Evolutionary conservation across 2,113 vertebrate genomes (phyloP).

Genomic region (Varanus komodoensis): DNA sequence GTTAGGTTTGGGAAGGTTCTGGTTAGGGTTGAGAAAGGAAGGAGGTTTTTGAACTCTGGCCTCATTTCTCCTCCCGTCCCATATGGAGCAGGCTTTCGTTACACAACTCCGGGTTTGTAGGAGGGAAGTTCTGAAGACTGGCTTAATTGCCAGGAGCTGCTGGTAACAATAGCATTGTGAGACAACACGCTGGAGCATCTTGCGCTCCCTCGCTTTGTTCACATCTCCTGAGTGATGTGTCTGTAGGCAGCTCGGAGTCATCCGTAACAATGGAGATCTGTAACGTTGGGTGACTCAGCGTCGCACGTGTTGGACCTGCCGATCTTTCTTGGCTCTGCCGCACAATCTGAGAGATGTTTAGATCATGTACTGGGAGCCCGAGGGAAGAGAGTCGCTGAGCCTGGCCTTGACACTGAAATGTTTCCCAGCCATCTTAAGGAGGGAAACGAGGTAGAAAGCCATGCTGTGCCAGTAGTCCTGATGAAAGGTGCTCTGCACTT

Average conservation of each 20-base stretch:
- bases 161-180: conserved; percentile 73
- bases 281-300: conserved; percentile 71
- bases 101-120: conserved; percentile 68
- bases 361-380: conserved; percentile 38
- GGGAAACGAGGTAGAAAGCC: too few relatives aligned
- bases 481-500: too few relatives aligned
- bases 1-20: too few relatives aligned
- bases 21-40: too few relatives aligned
- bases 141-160: conserved; percentile 75
- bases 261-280: conserved; percentile 73
- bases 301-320: conserved; percentile 66
- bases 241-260: conserved; percentile 77
- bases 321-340: conserved; percentile 59
- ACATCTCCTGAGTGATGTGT: conserved; percentile 54
- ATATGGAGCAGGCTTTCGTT: conserved; percentile 64
- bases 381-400: neutral
- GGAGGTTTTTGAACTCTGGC: conserved; percentile 25
- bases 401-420: conserved; percentile 11
- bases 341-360: conserved; percentile 46
- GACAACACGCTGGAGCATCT: conserved; percentile 66
- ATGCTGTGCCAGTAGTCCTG: too few relatives aligned
- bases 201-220: conserved; percentile 68
- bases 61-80: conserved; percentile 53
- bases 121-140: conserved; percentile 72
- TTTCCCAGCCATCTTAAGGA: neutral